These are phyloP conservation scores for Sminthurides bifidus DNA, from an alignment of 1,140 invertebrate genomes.

Conservation along the genomic window DNA sequence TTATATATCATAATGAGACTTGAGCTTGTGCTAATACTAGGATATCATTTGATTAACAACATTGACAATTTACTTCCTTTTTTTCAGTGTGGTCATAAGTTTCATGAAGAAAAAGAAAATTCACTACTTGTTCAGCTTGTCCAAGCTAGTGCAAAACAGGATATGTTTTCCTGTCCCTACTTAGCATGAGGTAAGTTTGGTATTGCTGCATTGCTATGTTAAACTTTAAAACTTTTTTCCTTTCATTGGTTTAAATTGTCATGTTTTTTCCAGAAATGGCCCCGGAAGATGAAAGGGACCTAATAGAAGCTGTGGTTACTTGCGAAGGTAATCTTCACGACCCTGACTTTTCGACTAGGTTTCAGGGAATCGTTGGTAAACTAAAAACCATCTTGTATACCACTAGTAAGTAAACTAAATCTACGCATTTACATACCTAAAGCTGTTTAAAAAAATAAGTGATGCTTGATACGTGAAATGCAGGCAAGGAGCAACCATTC, in stretches of 20 bases:
- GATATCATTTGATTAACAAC: too few relatives aligned
- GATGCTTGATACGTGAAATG: conserved; percentile 26
- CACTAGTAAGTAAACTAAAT: conserved; percentile 41
- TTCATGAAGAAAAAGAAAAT: too few relatives aligned
- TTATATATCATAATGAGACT: too few relatives aligned
- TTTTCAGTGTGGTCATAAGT: too few relatives aligned
- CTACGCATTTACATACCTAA: background rate
- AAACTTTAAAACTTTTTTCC: too few relatives aligned
- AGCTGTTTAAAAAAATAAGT: conserved; percentile 4
- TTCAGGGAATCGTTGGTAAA: conserved; percentile 52
- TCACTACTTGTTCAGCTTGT: too few relatives aligned
- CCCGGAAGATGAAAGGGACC: conserved; percentile 55
- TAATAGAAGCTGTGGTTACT: conserved; percentile 60
- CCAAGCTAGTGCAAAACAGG: too few relatives aligned
- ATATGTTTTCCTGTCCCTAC: background rate
- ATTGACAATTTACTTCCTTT: too few relatives aligned
- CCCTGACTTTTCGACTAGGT: conserved; percentile 55
- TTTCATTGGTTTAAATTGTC: too few relatives aligned
- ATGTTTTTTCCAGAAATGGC: conserved; percentile 51
- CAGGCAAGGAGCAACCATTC: conserved; percentile 45
- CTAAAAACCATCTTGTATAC: conserved; percentile 54
- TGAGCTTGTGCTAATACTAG: too few relatives aligned
- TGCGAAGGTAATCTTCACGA: conserved; percentile 67
- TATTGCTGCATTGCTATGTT: conserved; percentile 21
- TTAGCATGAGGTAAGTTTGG: conserved; percentile 22